These are phyloP conservation scores for Emys orbicularis DNA, from an alignment of 2,797 vertebrate genomes.

Conservation along the genomic window DNA sequence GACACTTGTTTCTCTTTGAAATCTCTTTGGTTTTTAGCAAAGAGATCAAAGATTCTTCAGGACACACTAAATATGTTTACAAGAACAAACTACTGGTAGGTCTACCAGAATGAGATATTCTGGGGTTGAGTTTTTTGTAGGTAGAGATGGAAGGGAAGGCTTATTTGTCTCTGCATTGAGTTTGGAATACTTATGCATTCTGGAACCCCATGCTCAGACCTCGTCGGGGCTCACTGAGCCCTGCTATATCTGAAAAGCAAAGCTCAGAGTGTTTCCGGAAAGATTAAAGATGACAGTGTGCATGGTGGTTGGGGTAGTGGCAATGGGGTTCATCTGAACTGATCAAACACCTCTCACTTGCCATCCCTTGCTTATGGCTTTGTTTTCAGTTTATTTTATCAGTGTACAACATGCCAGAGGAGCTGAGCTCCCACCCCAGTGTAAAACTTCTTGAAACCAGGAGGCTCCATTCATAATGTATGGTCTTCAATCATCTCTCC, in stretches of 20 bases:
- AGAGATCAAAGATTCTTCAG: constrained; percentile 97
- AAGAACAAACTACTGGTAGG: constrained; percentile 97
- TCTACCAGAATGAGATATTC: constrained; percentile 55
- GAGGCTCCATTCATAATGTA: neutral
- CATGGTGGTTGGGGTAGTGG: neutral
- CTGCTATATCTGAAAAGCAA: neutral
- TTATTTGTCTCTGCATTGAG: neutral
- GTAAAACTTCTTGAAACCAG: neutral
- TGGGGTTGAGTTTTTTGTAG: neutral
- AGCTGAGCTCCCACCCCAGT: neutral
- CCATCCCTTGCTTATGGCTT: neutral
- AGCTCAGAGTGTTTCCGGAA: neutral
- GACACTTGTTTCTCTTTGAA: constrained; percentile 98
- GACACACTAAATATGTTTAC: constrained; percentile 98
- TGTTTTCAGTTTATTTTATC: neutral
- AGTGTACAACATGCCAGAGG: neutral
- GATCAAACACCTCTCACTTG: neutral
- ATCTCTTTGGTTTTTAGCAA: constrained; percentile 98
- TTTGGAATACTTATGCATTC: neutral
- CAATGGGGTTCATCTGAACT: neutral
- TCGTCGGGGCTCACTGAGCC: neutral
- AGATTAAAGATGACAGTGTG: neutral
- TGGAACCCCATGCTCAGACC: neutral
- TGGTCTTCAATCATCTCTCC: constrained; percentile 48
- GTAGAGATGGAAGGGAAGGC: neutral